Conservation (phyloP, 2,113 vertebrate species). For the Rafetus swinhoei region DNA sequence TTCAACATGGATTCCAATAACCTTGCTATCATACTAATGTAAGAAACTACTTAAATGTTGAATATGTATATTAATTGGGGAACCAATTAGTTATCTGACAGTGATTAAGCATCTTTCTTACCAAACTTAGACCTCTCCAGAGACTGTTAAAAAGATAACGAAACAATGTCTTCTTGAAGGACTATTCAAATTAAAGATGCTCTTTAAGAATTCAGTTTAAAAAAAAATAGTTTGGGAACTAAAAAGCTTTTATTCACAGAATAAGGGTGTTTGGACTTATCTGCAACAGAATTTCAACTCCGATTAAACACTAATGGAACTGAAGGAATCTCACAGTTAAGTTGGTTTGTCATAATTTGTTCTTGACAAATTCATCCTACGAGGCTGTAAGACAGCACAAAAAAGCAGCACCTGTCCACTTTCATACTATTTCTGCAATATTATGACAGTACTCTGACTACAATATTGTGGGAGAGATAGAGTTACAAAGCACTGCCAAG, state of each 20-base stretch:
- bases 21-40: slow-evolving; percentile 1
- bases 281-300: too few species aligned
- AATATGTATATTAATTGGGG: not conserved
- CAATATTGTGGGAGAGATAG: not conserved
- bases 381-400: not conserved
- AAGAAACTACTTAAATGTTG: not conserved
- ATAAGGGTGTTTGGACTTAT: too few species aligned
- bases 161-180: not conserved
- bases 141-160: not conserved
- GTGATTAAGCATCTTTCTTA: not conserved
- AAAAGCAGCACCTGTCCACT: not conserved
- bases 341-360: not conserved
- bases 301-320: too few species aligned
- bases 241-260: too few species aligned
- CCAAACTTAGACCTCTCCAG: not conserved
- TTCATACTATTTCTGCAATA: not conserved
- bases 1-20: not conserved
- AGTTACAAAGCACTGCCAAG: not conserved
- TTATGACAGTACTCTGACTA: not conserved
- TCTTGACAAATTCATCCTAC: not conserved
- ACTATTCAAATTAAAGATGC: not conserved
- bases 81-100: not conserved
- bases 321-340: not conserved
- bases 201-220: not conserved
- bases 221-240: not conserved